A percentile compares a stretch with the other conserved stretches of the same genome.
Evolutionary conservation across 2,797 vertebrate species (phyloP).

Genomic region (Megalops cyprinoides): DNA sequence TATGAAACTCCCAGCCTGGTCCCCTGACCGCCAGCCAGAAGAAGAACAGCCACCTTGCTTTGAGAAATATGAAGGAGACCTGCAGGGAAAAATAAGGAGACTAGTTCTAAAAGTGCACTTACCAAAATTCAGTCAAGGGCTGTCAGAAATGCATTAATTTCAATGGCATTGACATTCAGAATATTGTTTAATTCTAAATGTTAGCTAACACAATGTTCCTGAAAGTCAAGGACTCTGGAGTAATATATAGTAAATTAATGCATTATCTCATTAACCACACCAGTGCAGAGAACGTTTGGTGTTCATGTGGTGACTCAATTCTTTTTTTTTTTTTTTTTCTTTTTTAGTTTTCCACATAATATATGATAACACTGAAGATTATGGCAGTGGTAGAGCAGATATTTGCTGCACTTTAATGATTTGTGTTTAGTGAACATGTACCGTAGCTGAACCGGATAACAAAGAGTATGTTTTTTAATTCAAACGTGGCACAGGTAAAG

Average conservation of each 20-base stretch:
- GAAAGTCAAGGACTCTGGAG: neutral
- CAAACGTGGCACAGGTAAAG: neutral
- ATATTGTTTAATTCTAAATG: neutral
- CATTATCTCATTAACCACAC: conserved; percentile 8
- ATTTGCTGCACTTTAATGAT: neutral
- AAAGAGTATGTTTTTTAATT: neutral
- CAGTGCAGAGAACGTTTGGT: neutral
- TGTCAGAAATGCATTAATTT: neutral
- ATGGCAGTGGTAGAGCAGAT: neutral
- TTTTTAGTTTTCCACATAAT: too few species aligned
- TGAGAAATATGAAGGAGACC: conserved; percentile 75
- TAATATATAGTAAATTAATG: neutral
- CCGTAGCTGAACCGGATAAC: neutral
- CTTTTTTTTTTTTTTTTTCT: too few species aligned
- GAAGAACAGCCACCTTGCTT: conserved; percentile 86
- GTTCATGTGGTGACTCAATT: neutral
- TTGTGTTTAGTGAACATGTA: neutral
- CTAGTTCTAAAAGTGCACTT: neutral
- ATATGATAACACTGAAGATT: neutral
- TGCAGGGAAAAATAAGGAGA: conserved; percentile 41
- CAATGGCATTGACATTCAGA: neutral
- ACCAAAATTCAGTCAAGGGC: neutral
- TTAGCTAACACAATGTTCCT: neutral
- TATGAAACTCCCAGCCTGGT: conserved; percentile 91
- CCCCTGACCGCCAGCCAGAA: conserved; percentile 93